phyloP scores from a whole-genome alignment of 2,888 invertebrate species.

The Ectobius pallidus region DNA sequence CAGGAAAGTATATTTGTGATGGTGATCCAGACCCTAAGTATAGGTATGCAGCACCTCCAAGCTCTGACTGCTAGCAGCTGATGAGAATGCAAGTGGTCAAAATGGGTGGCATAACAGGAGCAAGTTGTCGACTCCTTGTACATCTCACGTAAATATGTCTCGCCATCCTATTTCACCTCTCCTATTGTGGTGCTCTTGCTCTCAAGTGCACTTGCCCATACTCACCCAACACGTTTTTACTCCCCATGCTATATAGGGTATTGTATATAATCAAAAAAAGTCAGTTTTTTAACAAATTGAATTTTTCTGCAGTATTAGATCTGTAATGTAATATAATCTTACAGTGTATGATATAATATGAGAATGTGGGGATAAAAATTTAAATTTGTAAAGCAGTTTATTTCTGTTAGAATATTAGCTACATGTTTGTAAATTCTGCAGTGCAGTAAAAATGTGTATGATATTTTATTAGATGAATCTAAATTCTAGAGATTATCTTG shows the following conservation, averaged over 20 bases:
- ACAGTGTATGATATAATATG: slow-evolving; percentile 7
- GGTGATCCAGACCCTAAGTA: slow-evolving; percentile 65
- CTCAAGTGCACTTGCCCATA: not conserved
- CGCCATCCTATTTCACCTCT: not conserved
- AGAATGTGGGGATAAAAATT: not conserved
- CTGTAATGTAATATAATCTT: not conserved
- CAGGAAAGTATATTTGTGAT: slow-evolving; percentile 84
- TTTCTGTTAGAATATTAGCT: not conserved
- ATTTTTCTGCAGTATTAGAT: slow-evolving; percentile 23
- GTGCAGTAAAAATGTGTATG: slow-evolving; percentile 4
- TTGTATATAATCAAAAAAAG: slow-evolving; percentile 14
- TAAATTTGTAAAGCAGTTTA: not conserved
- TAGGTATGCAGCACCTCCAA: slow-evolving; percentile 58
- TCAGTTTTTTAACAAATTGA: slow-evolving; percentile 12
- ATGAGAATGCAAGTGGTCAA: not conserved
- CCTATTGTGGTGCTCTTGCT: not conserved
- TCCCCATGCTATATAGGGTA: not conserved
- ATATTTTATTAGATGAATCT: not conserved
- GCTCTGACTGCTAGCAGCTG: slow-evolving; percentile 42
- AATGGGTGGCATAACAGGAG: not conserved
- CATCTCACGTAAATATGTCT: not conserved
- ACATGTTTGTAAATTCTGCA: not conserved
- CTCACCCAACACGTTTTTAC: not conserved
- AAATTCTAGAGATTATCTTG: slow-evolving; percentile 2
- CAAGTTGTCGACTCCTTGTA: not conserved